Evolutionary conservation across 2,888 invertebrate species (phyloP), one percentile per base, ranked within the genome.

Genomic region (Stenolophus ochropezus): DNA sequence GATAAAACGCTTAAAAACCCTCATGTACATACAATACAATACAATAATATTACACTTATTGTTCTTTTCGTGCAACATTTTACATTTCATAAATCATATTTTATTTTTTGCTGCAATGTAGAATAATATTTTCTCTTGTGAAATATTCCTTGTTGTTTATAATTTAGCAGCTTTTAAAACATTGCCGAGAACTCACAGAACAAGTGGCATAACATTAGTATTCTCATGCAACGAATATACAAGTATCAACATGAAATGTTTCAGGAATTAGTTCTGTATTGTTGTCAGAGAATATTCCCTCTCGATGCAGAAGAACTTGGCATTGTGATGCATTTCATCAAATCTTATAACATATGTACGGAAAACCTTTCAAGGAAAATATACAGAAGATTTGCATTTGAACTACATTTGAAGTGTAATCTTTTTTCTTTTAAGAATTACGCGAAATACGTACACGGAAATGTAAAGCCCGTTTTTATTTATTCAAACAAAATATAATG

Each of bases 181-280:
- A n/a, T n/a, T n/a, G n/a, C n/a, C n/a, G n/a, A n/a, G n/a, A n/a
- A n/a, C n/a, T n/a, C n/a, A n/a, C n/a, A n/a, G n/a, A n/a, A n/a
- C n/a, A n/a, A n/a, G n/a, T n/a, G n/a, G n/a, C n/a, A n/a, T n/a
- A n/a, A n/a, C n/a, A n/a, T n/a, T n/a, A n/a, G n/a, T n/a, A n/a
- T n/a, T n/a, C n/a, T n/a, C n/a, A n/a, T n/a, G n/a, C n/a, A n/a
- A n/a, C n/a, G n/a, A n/a, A n/a, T n/a, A n/a, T n/a, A n/a, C n/a
- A n/a, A n/a, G n/a, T n/a, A n/a, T n/a, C n/a, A n/a, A 51, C 51
- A 51, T 51, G 51, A 51, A 51, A 51, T 51, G 51, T 16, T 51
- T 16, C 51, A 51, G 51, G 18, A 51, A 51, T 51, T 51, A 51
- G 51, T 51, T 8, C 4, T 0, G 16, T 51, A 16, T 51, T 51